Evolutionary conservation across 2,888 invertebrate genomes (phyloP).

Genomic region (Myopa testacea): DNA sequence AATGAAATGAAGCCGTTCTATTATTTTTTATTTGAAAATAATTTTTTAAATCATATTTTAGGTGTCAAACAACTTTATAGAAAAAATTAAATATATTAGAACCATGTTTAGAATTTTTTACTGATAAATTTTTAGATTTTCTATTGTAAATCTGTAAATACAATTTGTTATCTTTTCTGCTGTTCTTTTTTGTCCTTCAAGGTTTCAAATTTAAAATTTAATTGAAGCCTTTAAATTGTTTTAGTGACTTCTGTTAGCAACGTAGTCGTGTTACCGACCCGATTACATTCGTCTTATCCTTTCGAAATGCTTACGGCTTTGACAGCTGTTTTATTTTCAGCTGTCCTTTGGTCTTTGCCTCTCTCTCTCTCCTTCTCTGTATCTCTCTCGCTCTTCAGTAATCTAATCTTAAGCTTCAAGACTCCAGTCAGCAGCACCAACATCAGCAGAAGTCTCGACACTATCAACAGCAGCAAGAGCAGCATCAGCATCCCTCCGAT

Average conservation of each 20-base stretch:
- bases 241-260: constrained; percentile 1
- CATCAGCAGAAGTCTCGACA: neutral
- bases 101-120: too few species aligned
- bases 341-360: neutral
- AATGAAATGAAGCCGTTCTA: too few species aligned
- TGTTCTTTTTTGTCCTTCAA: neutral
- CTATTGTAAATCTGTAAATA: too few species aligned
- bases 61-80: too few species aligned
- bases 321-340: constrained; percentile 27
- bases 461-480: neutral
- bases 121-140: too few species aligned
- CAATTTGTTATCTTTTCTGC: neutral
- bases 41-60: too few species aligned
- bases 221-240: neutral
- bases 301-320: constrained; percentile 16
- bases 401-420: too few species aligned
- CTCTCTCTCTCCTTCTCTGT: neutral
- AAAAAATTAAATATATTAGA: too few species aligned
- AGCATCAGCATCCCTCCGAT: neutral
- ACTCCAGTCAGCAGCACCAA: neutral
- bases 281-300: constrained; percentile 22
- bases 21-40: too few species aligned
- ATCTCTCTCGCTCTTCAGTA: neutral
- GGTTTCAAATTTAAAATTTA: neutral
- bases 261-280: neutral